Conservation (phyloP, 2,113 vertebrate species). For the Myotis lucifugus region DNA sequence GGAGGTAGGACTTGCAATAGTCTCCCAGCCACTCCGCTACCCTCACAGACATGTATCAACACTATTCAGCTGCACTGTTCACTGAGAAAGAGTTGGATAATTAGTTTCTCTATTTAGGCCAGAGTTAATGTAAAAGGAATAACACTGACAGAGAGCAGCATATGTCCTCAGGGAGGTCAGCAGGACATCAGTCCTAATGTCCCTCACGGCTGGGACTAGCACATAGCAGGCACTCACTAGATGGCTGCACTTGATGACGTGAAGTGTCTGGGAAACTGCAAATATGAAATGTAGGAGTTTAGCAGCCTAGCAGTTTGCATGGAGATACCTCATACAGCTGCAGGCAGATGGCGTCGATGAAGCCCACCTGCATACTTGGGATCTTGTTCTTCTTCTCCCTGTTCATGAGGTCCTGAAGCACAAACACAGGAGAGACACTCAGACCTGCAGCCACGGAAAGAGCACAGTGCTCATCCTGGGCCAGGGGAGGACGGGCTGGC, state of each 20-base stretch:
- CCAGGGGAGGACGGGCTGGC: neutral
- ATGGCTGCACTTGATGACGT: neutral
- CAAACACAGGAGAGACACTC: slow-evolving; percentile 10
- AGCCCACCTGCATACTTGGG: slow-evolving; percentile 99
- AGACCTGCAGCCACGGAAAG: neutral
- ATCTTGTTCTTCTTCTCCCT: slow-evolving; percentile 98
- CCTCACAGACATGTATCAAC: neutral
- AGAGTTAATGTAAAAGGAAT: neutral
- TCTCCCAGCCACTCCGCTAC: neutral
- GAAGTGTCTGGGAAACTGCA: neutral
- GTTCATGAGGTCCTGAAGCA: slow-evolving; percentile 96
- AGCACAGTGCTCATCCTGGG: neutral
- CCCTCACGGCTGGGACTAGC: too few relatives aligned
- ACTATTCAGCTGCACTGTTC: neutral
- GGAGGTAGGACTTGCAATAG: neutral
- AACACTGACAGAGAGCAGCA: neutral
- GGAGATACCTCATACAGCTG: slow-evolving; percentile 95
- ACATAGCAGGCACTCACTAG: neutral
- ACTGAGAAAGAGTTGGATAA: neutral
- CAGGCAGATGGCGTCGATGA: slow-evolving; percentile 97
- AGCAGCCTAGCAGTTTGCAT: neutral
- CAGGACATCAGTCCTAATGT: too few relatives aligned
- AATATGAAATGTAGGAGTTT: neutral
- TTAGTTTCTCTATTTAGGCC: neutral
- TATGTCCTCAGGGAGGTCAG: too few relatives aligned